Conservation (phyloP, 2,113 vertebrate genomes). For the Apodemus speciosus region DNA sequence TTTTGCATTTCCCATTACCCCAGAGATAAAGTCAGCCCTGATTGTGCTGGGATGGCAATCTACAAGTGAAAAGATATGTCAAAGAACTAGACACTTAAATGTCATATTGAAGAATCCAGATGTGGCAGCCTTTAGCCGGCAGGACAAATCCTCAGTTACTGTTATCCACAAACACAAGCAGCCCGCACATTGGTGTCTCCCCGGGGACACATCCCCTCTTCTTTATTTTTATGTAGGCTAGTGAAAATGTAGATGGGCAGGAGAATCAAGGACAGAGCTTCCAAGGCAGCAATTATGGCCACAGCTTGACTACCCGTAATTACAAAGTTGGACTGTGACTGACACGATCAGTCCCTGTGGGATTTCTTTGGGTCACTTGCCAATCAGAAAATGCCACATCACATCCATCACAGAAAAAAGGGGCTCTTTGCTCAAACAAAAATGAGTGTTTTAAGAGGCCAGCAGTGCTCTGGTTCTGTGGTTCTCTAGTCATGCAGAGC, state of each 20-base stretch:
- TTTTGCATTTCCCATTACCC: neutral
- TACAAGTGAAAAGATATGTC: neutral
- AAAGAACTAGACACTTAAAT: neutral
- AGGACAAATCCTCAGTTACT: neutral
- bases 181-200: neutral
- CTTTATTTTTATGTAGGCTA: constrained; percentile 42
- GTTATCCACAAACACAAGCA: neutral
- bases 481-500: constrained; percentile 35
- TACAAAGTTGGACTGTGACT: constrained; percentile 46
- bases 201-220: neutral
- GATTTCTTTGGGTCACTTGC: constrained; percentile 57
- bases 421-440: constrained; percentile 40
- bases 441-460: neutral
- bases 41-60: neutral
- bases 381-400: constrained; percentile 69
- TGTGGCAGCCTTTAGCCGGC: neutral
- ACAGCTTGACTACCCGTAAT: constrained; percentile 51
- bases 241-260: constrained; percentile 38
- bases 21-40: neutral
- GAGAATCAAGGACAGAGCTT: constrained; percentile 51
- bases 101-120: neutral
- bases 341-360: constrained; percentile 5
- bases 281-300: constrained; percentile 47
- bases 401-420: constrained; percentile 65
- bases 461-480: constrained; percentile 58